These are phyloP conservation scores for Anthoscopus minutus DNA, from an alignment of 2,113 vertebrate species.

Conservation along the genomic window DNA sequence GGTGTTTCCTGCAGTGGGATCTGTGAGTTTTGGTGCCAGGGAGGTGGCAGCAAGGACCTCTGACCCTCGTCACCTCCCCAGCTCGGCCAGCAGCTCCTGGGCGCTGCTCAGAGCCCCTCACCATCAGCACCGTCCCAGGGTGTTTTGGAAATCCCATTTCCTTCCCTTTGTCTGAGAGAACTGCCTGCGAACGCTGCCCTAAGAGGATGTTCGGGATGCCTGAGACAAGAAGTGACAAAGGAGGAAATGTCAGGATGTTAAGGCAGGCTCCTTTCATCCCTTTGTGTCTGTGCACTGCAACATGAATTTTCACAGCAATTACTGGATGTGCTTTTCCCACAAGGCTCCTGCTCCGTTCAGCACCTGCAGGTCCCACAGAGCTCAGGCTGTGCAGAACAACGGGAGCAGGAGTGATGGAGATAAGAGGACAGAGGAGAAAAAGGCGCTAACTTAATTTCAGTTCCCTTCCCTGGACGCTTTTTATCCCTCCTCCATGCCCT, in stretches of 20 bases:
- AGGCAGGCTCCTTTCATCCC: constrained; percentile 36
- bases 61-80: not conserved
- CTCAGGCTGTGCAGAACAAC: not conserved
- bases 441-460: not conserved
- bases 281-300: constrained; percentile 14
- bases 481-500: not conserved
- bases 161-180: not conserved
- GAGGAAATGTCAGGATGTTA: not conserved
- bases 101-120: not conserved
- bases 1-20: not conserved
- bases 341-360: not conserved
- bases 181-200: not conserved
- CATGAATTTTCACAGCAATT: not conserved
- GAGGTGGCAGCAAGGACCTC: not conserved
- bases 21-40: not conserved
- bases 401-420: accelerated
- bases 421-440: not conserved
- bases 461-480: not conserved
- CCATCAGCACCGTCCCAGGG: not conserved
- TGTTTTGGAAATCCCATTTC: constrained; percentile 9
- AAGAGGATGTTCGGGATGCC: not conserved
- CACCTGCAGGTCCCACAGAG: not conserved
- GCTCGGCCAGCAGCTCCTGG: not conserved
- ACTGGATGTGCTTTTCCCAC: not conserved
- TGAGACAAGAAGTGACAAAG: not conserved